These are phyloP conservation scores for Steinernema carpocapsae DNA, from an alignment of 2,888 invertebrate species.

Conservation along the genomic window DNA sequence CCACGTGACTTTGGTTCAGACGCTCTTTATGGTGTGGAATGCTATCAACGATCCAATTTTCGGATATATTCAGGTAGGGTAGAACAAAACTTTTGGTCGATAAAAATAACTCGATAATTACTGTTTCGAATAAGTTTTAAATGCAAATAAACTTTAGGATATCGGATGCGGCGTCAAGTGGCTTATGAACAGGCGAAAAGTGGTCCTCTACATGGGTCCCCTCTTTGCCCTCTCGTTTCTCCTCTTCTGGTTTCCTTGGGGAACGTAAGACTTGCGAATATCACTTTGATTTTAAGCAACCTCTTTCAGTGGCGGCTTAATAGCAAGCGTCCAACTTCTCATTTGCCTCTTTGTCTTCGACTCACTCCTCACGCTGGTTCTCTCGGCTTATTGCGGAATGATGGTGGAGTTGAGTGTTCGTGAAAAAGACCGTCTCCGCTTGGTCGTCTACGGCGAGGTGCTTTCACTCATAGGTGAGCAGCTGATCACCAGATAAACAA, in stretches of 20 bases:
- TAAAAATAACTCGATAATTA: too few species aligned
- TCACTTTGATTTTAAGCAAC: not conserved
- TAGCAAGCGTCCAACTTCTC: constrained; percentile 66
- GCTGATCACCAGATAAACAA: too few species aligned
- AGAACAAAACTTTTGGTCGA: not conserved
- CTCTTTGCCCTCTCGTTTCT: constrained; percentile 69
- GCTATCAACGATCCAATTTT: constrained; percentile 72
- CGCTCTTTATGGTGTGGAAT: constrained; percentile 71
- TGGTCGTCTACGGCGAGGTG: constrained; percentile 55
- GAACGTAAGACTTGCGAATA: constrained; percentile 48
- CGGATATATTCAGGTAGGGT: constrained; percentile 68
- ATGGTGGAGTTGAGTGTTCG: constrained; percentile 69
- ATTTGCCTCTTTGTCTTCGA: constrained; percentile 70
- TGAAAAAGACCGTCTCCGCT: constrained; percentile 51
- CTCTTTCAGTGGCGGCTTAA: not conserved
- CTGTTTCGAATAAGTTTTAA: not conserved
- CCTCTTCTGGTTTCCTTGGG: constrained; percentile 70
- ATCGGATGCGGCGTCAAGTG: constrained; percentile 57
- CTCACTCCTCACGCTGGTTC: constrained; percentile 69
- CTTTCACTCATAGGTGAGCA: constrained; percentile 47
- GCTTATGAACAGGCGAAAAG: constrained; percentile 59
- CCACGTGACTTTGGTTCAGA: constrained; percentile 71
- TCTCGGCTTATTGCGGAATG: constrained; percentile 70
- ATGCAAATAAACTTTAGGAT: constrained; percentile 44
- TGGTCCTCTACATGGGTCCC: constrained; percentile 70